These are phyloP conservation scores for Linurgus olivaceus DNA, from an alignment of 2,797 vertebrate genomes.

Conservation along the genomic window DNA sequence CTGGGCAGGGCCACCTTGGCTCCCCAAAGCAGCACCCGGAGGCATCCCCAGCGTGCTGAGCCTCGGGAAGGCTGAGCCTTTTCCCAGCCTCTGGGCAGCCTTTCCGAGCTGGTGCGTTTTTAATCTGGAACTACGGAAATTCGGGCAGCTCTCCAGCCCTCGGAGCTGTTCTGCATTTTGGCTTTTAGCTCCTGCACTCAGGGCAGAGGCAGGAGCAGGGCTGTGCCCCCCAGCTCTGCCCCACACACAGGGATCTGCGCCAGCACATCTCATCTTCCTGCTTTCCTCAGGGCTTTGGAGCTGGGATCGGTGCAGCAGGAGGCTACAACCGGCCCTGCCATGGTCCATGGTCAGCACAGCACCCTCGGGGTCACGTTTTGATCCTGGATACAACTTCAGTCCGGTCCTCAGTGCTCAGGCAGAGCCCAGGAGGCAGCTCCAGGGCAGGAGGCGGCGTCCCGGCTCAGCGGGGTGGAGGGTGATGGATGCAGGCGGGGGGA, in stretches of 20 bases:
- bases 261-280: background rate
- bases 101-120: background rate
- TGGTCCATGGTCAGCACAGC: background rate
- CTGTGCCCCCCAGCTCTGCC: background rate
- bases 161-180: background rate
- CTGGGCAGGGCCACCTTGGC: background rate
- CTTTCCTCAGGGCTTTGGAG: slow-evolving; percentile 49
- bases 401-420: rapidly evolving
- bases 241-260: rapidly evolving
- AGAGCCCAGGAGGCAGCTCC: background rate
- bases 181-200: background rate
- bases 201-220: background rate
- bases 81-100: background rate
- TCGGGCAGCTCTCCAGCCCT: slow-evolving; percentile 3
- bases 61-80: background rate
- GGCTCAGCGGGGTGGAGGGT: rapidly evolving
- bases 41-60: rapidly evolving
- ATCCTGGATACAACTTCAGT: background rate
- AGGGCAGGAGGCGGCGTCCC: rapidly evolving
- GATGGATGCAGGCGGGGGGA: background rate
- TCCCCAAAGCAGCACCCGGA: background rate
- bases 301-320: slow-evolving; percentile 58
- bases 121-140: background rate
- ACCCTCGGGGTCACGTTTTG: rapidly evolving
- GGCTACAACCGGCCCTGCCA: background rate